These are phyloP conservation scores for Axinella damicornis DNA, from an alignment of 37 sponge, comb jelly and placozoan species.

Conservation along the genomic window DNA sequence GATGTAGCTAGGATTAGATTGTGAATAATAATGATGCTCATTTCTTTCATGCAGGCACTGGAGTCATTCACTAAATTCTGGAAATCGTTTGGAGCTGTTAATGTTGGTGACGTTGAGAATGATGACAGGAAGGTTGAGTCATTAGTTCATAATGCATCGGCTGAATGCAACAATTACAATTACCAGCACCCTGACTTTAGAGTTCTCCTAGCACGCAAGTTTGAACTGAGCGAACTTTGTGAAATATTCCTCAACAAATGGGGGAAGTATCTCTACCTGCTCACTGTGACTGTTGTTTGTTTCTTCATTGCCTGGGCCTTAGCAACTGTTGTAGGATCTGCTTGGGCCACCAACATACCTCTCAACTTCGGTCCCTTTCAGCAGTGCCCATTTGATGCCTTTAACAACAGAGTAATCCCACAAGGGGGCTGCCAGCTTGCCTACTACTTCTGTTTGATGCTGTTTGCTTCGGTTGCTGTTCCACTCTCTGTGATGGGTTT, in stretches of 20 bases:
- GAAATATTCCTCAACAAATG: constrained; percentile 50
- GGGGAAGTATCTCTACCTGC: constrained; percentile 56
- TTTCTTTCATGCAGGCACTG: not conserved
- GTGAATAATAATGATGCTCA: too few species aligned
- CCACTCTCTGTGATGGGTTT: constrained; percentile 63
- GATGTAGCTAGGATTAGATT: too few species aligned
- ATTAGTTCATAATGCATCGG: too few species aligned
- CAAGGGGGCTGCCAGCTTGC: constrained; percentile 44
- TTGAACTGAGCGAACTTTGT: constrained; percentile 72
- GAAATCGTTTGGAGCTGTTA: not conserved
- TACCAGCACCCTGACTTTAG: constrained; percentile 13
- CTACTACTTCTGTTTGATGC: constrained; percentile 71
- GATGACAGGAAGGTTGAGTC: not conserved
- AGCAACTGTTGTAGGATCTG: constrained; percentile 62
- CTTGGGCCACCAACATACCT: constrained; percentile 81
- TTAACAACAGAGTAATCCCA: constrained; percentile 36
- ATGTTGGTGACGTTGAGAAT: not conserved
- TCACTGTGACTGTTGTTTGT: constrained; percentile 34
- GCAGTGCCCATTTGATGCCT: constrained; percentile 57
- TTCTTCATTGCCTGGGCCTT: constrained; percentile 41
- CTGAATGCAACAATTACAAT: not conserved
- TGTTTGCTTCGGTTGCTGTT: constrained; percentile 72
- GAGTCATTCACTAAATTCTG: not conserved
- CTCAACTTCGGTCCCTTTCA: constrained; percentile 45
- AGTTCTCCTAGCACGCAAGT: constrained; percentile 42